Conservation (phyloP, 2,797 vertebrate species). For the Onychomys arenicola region DNA sequence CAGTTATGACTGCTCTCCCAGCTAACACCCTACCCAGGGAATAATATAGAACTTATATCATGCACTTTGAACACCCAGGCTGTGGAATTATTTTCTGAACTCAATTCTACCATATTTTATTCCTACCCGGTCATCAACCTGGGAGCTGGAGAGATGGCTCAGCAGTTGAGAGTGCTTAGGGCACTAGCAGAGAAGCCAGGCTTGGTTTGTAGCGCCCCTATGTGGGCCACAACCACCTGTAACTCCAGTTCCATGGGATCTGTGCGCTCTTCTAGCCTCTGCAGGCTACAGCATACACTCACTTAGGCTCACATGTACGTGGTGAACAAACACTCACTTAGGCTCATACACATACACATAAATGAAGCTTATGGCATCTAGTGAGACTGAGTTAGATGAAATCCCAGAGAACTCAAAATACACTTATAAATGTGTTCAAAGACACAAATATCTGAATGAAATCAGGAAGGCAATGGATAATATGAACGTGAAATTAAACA, state of each 20-base stretch:
- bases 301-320: too few species aligned
- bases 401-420: background rate
- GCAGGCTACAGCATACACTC: background rate
- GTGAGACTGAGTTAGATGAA: background rate
- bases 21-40: background rate
- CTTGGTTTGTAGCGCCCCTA: too few species aligned
- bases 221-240: background rate
- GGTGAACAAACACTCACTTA: background rate
- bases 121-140: background rate
- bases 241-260: background rate
- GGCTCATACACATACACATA: background rate
- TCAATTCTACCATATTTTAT: background rate
- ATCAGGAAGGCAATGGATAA: background rate
- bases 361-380: background rate
- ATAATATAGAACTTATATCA: background rate
- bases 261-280: background rate
- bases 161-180: background rate
- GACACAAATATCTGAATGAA: background rate
- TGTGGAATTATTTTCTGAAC: background rate
- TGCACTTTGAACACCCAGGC: background rate
- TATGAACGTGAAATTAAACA: background rate
- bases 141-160: background rate
- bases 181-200: background rate
- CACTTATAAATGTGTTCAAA: background rate
- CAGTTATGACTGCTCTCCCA: background rate